phyloP scores from a whole-genome alignment of 1,140 invertebrate genomes.

The Ctenoplectra terminalis region DNA sequence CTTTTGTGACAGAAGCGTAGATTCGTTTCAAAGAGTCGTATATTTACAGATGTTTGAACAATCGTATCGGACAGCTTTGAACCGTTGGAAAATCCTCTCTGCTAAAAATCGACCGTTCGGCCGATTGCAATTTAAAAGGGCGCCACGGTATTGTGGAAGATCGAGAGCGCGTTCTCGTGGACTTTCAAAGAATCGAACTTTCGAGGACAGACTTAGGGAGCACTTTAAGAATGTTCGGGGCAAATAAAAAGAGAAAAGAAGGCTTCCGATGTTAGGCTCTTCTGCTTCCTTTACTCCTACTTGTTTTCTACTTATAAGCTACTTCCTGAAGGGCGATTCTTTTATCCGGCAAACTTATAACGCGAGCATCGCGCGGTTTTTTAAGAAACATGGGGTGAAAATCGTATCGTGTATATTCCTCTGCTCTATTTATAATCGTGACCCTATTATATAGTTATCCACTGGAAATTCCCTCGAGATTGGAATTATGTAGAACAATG shows the following conservation, averaged over 20 bases:
- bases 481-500: not conserved
- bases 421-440: not conserved
- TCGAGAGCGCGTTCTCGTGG: slow-evolving; percentile 43
- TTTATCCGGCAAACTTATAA: slow-evolving; percentile 35
- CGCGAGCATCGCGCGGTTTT: not conserved
- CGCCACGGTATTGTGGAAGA: slow-evolving; percentile 39
- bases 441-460: not conserved
- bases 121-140: slow-evolving; percentile 48
- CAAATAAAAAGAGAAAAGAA: slow-evolving; percentile 42
- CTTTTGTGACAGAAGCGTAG: not conserved
- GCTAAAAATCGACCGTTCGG: slow-evolving; percentile 21
- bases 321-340: slow-evolving; percentile 37
- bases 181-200: slow-evolving; percentile 57
- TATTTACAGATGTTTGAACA: not conserved
- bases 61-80: not conserved
- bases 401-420: too few relatives aligned
- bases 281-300: slow-evolving; percentile 42
- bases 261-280: slow-evolving; percentile 46
- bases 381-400: not conserved
- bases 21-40: not conserved
- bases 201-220: slow-evolving; percentile 43
- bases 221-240: slow-evolving; percentile 55
- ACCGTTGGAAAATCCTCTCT: not conserved
- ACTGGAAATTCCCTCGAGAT: not conserved
- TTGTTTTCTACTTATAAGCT: slow-evolving; percentile 47